These are phyloP conservation scores for Nomada ruficornis DNA, from an alignment of 2,888 invertebrate species.

Conservation along the genomic window DNA sequence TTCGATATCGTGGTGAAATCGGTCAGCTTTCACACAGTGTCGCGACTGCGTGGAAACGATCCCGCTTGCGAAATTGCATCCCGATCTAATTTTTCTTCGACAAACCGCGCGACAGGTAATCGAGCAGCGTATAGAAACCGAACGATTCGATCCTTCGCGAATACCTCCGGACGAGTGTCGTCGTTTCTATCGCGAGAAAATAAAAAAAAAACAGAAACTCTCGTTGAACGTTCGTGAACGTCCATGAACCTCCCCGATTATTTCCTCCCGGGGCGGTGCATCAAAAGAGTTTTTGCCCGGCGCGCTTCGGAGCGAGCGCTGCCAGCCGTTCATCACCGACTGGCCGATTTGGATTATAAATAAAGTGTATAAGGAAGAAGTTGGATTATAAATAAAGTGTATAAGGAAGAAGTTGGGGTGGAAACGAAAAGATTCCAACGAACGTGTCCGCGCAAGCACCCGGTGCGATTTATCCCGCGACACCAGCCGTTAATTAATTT, in stretches of 20 bases:
- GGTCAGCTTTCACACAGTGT: conserved; percentile 10
- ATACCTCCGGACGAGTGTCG: neutral
- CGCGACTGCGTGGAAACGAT: conserved; percentile 16
- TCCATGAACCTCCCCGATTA: conserved; percentile 29
- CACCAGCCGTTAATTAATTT: conserved; percentile 49
- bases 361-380: neutral
- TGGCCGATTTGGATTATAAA: conserved; percentile 49
- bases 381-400: too few relatives aligned
- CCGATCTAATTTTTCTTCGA: conserved; percentile 34
- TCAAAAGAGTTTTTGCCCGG: conserved; percentile 43
- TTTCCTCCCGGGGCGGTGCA: conserved; percentile 33
- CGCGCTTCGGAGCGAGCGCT: conserved; percentile 27
- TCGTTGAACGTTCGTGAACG: conserved; percentile 15
- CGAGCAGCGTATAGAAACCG: neutral
- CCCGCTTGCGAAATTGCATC: conserved; percentile 8
- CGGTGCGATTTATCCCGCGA: conserved; percentile 36
- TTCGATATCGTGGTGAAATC: neutral
- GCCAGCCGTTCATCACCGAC: conserved; percentile 40
- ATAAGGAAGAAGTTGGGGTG: neutral
- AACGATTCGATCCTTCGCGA: neutral
- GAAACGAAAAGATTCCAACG: neutral
- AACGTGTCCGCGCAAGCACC: neutral
- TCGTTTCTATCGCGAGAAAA: neutral
- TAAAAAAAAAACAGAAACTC: neutral
- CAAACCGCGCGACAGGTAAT: conserved; percentile 40